These are phyloP conservation scores for Epistrophe eligans DNA, from an alignment of 2,888 invertebrate genomes.

Conservation along the genomic window DNA sequence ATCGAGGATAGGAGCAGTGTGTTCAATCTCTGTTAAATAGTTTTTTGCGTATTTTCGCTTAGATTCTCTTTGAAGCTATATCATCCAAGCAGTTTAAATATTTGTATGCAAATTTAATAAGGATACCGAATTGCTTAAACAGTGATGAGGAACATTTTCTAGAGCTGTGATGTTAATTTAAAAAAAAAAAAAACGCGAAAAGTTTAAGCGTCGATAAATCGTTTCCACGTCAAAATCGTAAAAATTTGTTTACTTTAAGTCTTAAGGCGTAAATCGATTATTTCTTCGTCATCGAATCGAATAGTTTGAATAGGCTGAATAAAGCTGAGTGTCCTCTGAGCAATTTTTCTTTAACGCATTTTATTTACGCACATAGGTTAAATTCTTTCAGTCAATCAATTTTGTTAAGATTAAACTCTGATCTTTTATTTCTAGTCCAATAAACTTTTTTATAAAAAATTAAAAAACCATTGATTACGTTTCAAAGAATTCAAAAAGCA, in stretches of 20 bases:
- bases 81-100: neutral
- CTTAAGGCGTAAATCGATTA: neutral
- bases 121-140: neutral
- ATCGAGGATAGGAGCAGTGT: slow-evolving; percentile 1
- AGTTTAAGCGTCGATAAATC: neutral
- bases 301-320: neutral
- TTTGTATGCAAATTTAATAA: slow-evolving; percentile 46
- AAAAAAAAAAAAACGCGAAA: neutral
- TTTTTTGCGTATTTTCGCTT: slow-evolving; percentile 27
- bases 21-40: slow-evolving; percentile 60
- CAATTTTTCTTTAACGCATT: neutral
- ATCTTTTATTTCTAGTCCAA: neutral
- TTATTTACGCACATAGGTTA: neutral
- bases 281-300: too few relatives aligned
- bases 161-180: neutral
- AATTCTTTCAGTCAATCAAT: slow-evolving; percentile 42
- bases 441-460: neutral
- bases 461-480: neutral
- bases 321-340: neutral
- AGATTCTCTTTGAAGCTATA: neutral
- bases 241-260: neutral
- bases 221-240: neutral
- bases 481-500: neutral
- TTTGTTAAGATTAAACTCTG: slow-evolving; percentile 15
- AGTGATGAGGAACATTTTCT: neutral